A percentile compares a stretch with the other conserved stretches of the same genome.
These are phyloP conservation scores for Caenorhabditis virilis DNA, from an alignment of 2,888 invertebrate species.

Conservation along the genomic window DNA sequence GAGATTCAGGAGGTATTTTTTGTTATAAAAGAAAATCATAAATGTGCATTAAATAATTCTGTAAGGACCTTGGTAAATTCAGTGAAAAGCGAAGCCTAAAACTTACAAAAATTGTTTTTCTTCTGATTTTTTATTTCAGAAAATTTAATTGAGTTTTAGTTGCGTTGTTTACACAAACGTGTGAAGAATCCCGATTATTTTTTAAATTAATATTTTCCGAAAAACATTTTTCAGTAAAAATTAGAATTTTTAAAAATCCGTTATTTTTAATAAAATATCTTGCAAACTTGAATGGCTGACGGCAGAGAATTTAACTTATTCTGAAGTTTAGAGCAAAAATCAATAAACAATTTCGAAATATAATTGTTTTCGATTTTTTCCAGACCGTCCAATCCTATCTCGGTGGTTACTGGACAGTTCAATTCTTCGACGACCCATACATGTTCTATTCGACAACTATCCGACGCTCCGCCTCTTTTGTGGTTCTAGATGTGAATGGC, in stretches of 20 bases:
- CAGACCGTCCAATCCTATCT: constrained; percentile 20
- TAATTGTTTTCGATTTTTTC: constrained; percentile 2
- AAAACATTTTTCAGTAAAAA: not conserved
- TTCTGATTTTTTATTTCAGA: too few species aligned
- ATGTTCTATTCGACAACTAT: constrained; percentile 22
- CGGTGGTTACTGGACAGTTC: constrained; percentile 30
- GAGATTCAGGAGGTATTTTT: constrained; percentile 14
- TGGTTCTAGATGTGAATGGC: constrained; percentile 31
- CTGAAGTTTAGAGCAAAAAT: too few species aligned
- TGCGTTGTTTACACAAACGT: too few species aligned
- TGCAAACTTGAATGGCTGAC: not conserved
- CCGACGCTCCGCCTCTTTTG: constrained; percentile 8
- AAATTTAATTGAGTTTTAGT: too few species aligned
- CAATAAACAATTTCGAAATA: not conserved
- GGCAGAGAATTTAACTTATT: too few species aligned
- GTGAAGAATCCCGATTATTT: too few species aligned
- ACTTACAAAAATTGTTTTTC: too few species aligned
- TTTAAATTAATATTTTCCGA: too few species aligned
- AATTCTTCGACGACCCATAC: constrained; percentile 24
- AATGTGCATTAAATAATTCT: too few species aligned
- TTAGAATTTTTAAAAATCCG: not conserved
- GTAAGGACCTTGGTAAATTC: too few species aligned
- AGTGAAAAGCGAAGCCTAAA: too few species aligned
- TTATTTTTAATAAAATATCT: not conserved
- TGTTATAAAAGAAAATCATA: not conserved